Base-by-base conservation (phyloP, 2,888 invertebrate genomes). In the Chouioia cunea region DNA sequence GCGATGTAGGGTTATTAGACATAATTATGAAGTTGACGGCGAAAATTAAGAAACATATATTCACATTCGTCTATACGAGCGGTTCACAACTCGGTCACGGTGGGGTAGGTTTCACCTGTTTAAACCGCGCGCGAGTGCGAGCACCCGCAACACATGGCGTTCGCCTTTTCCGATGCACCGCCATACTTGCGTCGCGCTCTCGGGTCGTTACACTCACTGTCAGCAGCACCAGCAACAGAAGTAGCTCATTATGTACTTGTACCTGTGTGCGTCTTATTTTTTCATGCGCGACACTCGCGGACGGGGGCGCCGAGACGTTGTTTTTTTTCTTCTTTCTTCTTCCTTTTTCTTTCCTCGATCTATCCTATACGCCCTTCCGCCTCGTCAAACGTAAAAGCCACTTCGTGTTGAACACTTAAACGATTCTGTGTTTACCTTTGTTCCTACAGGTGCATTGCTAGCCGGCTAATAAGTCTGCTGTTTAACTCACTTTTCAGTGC, bases 101-200 rank as follows among this genome's bases (percentile, higher is more conserved):
- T 83, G 83, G 83, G 82, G 83, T 83, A 84, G 80, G 79, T 82
- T 81, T 78, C 82, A 83, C 82, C 83, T 83, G 83, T 82, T 71
- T 62, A 66, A 65, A 63, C 50, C 63, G 58, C 57, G 65, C 69
- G 65, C 56, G 58, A 63, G 56, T 63, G 62, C 52, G 47, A 23
- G 22, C 54, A 36, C 54, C 16, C 48, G 53, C 59, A 73, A 74
- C 77, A 78, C 76, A 77, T 77, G 77, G 76, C 71, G 67, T 69
- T 52, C 43, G 54, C 72, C 70, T 67, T 64, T 36, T 57, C 50
- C 58, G 16, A 52, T 44, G 43, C 10, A 52, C 48, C 47, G 48
- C 65, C n/a, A n/a, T 62, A 70, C 57, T 64, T 64, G 22, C 70
- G 22, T 36, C 66, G 36, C 65, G n/a, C 54, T 48, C 58, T 58